Evolutionary conservation across 2,888 invertebrate species (phyloP).

Genomic region (Phorcus lineatus): DNA sequence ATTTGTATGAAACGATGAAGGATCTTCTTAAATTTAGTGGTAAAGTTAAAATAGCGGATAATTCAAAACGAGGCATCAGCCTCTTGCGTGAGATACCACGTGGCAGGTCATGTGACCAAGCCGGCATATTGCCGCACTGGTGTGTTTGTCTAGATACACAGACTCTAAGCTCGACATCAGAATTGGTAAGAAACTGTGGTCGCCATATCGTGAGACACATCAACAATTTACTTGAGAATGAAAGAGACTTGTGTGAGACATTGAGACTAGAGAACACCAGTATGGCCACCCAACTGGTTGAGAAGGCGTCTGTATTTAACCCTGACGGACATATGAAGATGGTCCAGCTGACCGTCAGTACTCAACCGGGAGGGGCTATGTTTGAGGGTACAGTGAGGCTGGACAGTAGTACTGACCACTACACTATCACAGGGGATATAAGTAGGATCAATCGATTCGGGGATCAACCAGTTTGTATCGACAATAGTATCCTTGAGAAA

Average conservation of each 20-base stretch:
- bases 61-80: conserved; percentile 76
- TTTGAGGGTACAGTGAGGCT: conserved; percentile 87
- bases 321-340: conserved; percentile 40
- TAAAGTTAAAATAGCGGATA: background rate
- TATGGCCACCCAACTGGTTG: conserved; percentile 78
- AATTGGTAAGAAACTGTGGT: background rate
- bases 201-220: conserved; percentile 7
- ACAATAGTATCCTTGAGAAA: conserved; percentile 60
- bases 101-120: conserved; percentile 84
- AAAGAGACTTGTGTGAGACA: conserved; percentile 37
- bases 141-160: conserved; percentile 27
- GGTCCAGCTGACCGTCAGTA: conserved; percentile 81
- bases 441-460: background rate
- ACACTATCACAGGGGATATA: background rate
- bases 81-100: conserved; percentile 84
- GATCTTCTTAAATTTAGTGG: conserved; percentile 78
- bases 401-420: background rate
- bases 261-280: no score
- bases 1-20: conserved; percentile 85
- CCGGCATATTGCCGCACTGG: conserved; percentile 84
- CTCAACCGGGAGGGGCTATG: conserved; percentile 82
- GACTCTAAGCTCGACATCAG: background rate
- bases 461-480: conserved; percentile 72
- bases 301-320: conserved; percentile 77
- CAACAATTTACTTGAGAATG: background rate